Percentiles rank a stretch among this genome's conserved stretches.
phyloP scores from a whole-genome alignment of 1,140 invertebrate species.

The Homarus americanus region DNA sequence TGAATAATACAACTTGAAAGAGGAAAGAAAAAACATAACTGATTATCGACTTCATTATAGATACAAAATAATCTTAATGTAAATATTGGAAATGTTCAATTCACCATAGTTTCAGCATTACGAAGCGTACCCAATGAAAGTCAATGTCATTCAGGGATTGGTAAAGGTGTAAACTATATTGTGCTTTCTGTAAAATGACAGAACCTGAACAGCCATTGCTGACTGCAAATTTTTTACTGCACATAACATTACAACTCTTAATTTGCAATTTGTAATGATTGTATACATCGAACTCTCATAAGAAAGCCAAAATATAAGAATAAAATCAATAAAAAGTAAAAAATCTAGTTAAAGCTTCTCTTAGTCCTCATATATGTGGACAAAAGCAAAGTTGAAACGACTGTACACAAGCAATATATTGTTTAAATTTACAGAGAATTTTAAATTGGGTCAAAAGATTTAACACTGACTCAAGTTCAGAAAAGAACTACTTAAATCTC shows the following conservation, averaged over 20 bases:
- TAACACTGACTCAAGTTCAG: background rate
- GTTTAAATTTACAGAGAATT: background rate
- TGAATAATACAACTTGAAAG: background rate
- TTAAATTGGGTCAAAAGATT: background rate
- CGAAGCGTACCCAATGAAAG: conserved; percentile 21
- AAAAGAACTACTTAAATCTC: conserved; percentile 32
- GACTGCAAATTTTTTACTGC: conserved; percentile 5
- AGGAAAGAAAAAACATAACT: conserved; percentile 27
- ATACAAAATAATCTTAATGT: conserved; percentile 68
- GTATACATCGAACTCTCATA: conserved; percentile 16
- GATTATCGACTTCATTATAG: conserved; percentile 66
- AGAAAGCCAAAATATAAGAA: conserved; percentile 12
- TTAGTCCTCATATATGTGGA: conserved; percentile 18
- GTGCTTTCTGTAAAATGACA: conserved; percentile 37
- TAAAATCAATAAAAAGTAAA: conserved; percentile 48
- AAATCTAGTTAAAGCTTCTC: conserved; percentile 48
- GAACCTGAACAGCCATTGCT: conserved; percentile 26
- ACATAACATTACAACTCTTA: background rate
- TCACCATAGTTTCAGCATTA: conserved; percentile 54
- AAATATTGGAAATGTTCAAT: conserved; percentile 69
- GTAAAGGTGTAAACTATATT: conserved; percentile 25
- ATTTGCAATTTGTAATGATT: conserved; percentile 6
- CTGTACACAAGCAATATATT: conserved; percentile 6
- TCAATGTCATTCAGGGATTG: background rate
- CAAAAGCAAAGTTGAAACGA: conserved; percentile 32